phyloP scores from a whole-genome alignment of 2,113 vertebrate genomes.

The Hippoglossus stenolepis region DNA sequence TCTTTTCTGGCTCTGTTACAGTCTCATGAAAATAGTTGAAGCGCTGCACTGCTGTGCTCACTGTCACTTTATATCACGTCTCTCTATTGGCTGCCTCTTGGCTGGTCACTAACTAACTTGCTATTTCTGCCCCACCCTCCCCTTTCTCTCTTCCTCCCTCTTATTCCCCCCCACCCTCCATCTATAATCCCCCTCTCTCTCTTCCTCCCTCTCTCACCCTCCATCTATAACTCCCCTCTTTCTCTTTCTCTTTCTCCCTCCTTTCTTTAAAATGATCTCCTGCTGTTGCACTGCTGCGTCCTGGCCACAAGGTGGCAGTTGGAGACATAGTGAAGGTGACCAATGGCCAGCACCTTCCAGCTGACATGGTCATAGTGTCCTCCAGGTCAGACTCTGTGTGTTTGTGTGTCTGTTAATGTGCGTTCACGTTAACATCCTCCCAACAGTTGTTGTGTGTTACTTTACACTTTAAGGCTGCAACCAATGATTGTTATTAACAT shows the following conservation, averaged over 20 bases:
- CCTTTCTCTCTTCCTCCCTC: constrained; percentile 9
- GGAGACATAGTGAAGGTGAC: constrained; percentile 98
- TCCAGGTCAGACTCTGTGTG: constrained; percentile 90
- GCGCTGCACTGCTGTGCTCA: constrained; percentile 37
- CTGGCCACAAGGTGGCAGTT: constrained; percentile 93
- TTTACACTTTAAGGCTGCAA: neutral
- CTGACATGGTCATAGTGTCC: constrained; percentile 97
- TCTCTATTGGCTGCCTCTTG: constrained; percentile 32
- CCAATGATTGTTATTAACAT: neutral
- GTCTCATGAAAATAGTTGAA: constrained; percentile 7
- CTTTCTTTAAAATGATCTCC: constrained; percentile 32
- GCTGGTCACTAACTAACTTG: constrained; percentile 49
- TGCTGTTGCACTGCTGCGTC: constrained; percentile 78
- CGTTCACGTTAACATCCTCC: neutral
- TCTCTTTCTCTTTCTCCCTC: constrained; percentile 47
- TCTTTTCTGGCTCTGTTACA: constrained; percentile 8
- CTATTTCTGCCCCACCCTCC: constrained; percentile 27
- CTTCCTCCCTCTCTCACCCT: neutral
- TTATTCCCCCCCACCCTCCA: neutral
- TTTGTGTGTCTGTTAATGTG: constrained; percentile 4
- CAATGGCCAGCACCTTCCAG: constrained; percentile 98
- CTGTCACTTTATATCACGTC: constrained; percentile 37
- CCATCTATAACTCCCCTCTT: constrained; percentile 15
- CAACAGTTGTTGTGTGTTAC: neutral
- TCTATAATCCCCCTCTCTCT: too few species aligned